Percentiles rank a stretch among this genome's conserved stretches.
phyloP scores from a whole-genome alignment of 2,888 invertebrate species.

The Drosophila ezoana region DNA sequence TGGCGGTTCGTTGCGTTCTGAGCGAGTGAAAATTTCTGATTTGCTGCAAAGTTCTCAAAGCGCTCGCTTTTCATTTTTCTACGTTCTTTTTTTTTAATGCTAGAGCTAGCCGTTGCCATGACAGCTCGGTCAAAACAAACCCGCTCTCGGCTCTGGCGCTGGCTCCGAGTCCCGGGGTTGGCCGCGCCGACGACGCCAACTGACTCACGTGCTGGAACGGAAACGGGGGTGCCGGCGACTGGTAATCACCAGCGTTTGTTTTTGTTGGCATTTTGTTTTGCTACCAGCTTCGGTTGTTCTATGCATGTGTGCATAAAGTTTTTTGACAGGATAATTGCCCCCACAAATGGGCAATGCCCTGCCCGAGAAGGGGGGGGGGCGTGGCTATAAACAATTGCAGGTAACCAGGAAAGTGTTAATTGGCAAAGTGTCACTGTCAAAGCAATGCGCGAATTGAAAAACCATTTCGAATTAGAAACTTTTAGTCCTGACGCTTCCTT shows the following conservation, averaged over 20 bases:
- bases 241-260: conserved; percentile 64
- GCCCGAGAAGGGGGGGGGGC: conserved; percentile 5
- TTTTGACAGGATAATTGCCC: conserved; percentile 77
- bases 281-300: conserved; percentile 59
- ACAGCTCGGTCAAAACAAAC: conserved; percentile 66
- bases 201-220: conserved; percentile 75
- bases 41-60: conserved; percentile 33
- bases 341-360: conserved; percentile 8
- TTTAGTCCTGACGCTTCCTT: conserved; percentile 16
- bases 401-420: conserved; percentile 81
- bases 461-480: conserved; percentile 39
- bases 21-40: conserved; percentile 51
- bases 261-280: conserved; percentile 79
- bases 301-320: conserved; percentile 25
- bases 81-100: conserved; percentile 26
- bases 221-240: conserved; percentile 57
- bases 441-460: conserved; percentile 66
- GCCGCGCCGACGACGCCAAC: conserved; percentile 21
- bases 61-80: conserved; percentile 32
- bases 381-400: conserved; percentile 65
- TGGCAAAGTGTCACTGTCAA: conserved; percentile 74
- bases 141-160: conserved; percentile 26
- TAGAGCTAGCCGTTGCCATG: conserved; percentile 58
- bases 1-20: conserved; percentile 61
- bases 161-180: conserved; percentile 5